Conservation (phyloP, 2,888 invertebrate species). For the Deroplatys truncata region DNA sequence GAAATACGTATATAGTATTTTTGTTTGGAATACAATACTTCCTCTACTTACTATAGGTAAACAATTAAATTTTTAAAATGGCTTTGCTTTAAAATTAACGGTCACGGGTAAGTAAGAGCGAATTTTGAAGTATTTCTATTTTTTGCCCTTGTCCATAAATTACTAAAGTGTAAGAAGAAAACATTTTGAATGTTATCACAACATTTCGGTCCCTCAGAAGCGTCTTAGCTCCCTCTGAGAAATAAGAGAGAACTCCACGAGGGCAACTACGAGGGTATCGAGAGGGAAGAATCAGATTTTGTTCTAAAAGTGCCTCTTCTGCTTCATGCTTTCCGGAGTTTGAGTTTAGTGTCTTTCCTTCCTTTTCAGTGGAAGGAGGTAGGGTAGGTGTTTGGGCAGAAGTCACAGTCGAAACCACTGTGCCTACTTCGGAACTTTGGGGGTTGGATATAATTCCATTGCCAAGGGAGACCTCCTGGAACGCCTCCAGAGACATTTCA, state of each 20-base stretch:
- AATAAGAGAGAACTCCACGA: background rate
- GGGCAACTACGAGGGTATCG: background rate
- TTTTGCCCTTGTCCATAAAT: too few species aligned
- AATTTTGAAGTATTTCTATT: too few species aligned
- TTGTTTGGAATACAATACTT: too few species aligned
- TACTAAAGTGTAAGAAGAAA: too few species aligned
- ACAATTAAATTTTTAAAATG: too few species aligned
- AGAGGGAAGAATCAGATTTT: background rate
- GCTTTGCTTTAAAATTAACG: too few species aligned
- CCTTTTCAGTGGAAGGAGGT: background rate
- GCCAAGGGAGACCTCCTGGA: background rate
- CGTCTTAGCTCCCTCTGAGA: too few species aligned
- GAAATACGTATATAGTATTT: too few species aligned
- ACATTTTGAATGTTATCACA: too few species aligned
- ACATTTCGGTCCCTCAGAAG: too few species aligned
- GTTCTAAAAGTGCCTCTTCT: background rate
- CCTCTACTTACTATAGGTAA: too few species aligned
- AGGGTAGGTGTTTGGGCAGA: background rate
- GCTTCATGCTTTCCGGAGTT: background rate
- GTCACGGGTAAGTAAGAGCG: too few species aligned
- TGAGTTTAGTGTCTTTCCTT: background rate
- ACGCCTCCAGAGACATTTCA: constrained; percentile 12
- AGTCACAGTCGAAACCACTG: background rate
- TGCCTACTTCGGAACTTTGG: background rate
- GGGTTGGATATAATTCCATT: background rate